A percentile compares a stretch with the other conserved stretches of the same genome.
Conservation (phyloP, 1,140 invertebrate genomes). For the Drosophila quadrilineata region DNA sequence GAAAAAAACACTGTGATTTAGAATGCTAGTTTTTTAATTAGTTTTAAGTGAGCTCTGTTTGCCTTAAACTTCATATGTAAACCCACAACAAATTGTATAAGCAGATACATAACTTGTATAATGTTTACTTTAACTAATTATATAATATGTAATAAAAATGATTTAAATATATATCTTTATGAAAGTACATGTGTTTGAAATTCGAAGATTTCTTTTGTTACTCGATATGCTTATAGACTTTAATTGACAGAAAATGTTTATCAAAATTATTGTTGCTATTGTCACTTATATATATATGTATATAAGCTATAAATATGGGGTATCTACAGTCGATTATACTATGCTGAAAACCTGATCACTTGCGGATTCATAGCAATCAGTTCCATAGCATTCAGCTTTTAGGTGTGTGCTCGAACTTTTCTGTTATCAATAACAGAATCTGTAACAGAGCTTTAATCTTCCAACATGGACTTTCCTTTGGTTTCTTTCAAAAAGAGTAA, state of each 20-base stretch:
- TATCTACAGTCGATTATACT: no score
- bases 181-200: no score
- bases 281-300: no score
- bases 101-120: conserved; percentile 47
- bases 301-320: no score
- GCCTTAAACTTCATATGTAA: conserved; percentile 30
- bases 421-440: background rate
- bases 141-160: conserved; percentile 71
- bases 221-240: no score
- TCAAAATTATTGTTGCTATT: no score
- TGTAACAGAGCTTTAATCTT: conserved; percentile 33
- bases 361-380: background rate
- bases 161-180: conserved; percentile 74
- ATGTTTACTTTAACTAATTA: conserved; percentile 72
- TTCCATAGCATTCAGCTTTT: conserved; percentile 6
- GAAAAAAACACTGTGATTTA: conserved; percentile 81
- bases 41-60: conserved; percentile 54
- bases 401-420: background rate
- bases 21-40: conserved; percentile 80
- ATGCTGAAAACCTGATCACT: no score
- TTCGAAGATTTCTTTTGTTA: no score
- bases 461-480: conserved; percentile 70
- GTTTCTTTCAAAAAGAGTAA: conserved; percentile 66
- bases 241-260: no score
- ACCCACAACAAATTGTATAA: conserved; percentile 44